Percentiles rank a stretch among this genome's conserved stretches.
Conservation (phyloP, 1,140 invertebrate species). For the Bactericera cockerelli region DNA sequence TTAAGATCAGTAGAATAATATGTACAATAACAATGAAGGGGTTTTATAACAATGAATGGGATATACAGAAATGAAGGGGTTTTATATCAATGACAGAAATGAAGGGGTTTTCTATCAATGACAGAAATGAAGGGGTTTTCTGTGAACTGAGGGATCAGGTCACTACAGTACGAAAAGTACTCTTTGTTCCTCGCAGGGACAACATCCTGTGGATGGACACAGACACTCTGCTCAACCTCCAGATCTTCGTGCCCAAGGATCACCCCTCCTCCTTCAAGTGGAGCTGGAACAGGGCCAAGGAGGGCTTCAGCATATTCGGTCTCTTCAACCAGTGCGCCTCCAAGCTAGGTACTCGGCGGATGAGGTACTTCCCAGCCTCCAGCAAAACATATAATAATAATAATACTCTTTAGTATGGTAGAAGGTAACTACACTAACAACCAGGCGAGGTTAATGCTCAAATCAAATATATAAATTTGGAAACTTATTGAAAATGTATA, state of each 20-base stretch:
- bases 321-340: slow-evolving; percentile 55
- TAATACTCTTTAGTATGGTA: not conserved
- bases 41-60: no score
- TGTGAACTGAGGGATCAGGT: no score
- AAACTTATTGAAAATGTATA: no score
- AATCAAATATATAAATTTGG: no score
- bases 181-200: slow-evolving; percentile 38
- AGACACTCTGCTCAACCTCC: slow-evolving; percentile 50
- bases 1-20: no score
- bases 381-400: not conserved
- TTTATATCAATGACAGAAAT: no score
- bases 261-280: slow-evolving; percentile 63
- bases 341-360: slow-evolving; percentile 32
- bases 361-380: slow-evolving; percentile 11
- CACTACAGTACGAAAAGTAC: no score
- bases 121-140: no score
- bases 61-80: no score
- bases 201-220: slow-evolving; percentile 55
- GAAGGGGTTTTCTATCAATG: no score
- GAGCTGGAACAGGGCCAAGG: slow-evolving; percentile 36
- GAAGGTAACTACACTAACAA: not conserved
- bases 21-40: no score
- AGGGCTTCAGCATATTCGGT: slow-evolving; percentile 55
- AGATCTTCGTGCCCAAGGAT: slow-evolving; percentile 53
- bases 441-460: no score